Base-by-base conservation (phyloP, 2,113 vertebrate species). In the Misgurnus mizolepis region DNA sequence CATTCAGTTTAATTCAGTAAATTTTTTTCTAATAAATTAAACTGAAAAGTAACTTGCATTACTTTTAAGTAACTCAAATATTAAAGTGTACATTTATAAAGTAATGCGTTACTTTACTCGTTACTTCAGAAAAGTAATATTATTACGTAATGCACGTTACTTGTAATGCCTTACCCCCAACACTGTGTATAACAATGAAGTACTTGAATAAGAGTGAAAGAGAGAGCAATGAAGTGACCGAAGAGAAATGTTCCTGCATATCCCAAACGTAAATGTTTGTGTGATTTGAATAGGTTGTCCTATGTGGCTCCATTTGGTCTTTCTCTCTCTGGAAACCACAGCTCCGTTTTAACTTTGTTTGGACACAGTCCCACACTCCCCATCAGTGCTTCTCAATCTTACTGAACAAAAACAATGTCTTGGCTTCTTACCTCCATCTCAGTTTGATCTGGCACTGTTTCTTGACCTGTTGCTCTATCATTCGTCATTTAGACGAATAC, bases 321-420 rank as follows among this genome's bases (percentile, higher is more conserved):
- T 55, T 73, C 39, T 41, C 10, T 39, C 70, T 1, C 53, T 41
- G 5, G 6, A 50, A 41, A 45, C 43, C 40, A 62, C 72, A 75
- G 41, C 27, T 62, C 18, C 72, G 27, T 41, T 61, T 75, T 75
- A 58, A 75, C 72, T 75, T 75, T 75, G 14, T 75, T 75, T 75
- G 58, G 72, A 75, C 0, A 15, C 56, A 47, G 18, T 75, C 72
- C 72, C 61, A 75, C 58, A 75, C 43, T 75, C 72, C 58, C 72
- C 72, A 75, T 43, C 72, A 62, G 72, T 75, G 58, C 72, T 75
- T 75, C 72, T 75, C 74, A 76, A 15, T 65, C 74, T 64, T 76
- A 53, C 60, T 18, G 74, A 76, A 76, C 22, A 66, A 64, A 65
- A 66, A 53, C 61, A 47, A 45, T 66, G 74, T 76, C 61, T 76